A percentile compares a stretch with the other conserved stretches of the same genome.
These are phyloP conservation scores for Anguilla megastoma DNA, from an alignment of 2,797 vertebrate species.

Conservation along the genomic window DNA sequence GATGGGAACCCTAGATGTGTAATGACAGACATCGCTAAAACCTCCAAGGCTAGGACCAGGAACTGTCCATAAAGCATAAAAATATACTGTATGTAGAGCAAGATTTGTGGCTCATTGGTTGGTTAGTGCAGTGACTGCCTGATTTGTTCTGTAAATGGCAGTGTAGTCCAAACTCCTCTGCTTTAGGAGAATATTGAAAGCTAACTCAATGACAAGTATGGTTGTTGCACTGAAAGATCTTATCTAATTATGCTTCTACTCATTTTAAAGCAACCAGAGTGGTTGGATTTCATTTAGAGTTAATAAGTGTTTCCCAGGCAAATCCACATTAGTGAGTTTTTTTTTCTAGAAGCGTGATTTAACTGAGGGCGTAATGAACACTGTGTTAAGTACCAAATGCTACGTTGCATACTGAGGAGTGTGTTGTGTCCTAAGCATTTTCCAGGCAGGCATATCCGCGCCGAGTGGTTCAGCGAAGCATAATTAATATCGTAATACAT, in stretches of 20 bases:
- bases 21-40: not conserved
- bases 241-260: not conserved
- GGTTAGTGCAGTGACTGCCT: not conserved
- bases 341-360: not conserved
- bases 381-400: not conserved
- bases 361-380: not conserved
- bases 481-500: slow-evolving; percentile 60
- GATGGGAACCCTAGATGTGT: not conserved
- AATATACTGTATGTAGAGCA: not conserved
- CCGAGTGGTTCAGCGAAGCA: slow-evolving; percentile 44
- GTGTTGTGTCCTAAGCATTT: not conserved
- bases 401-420: not conserved
- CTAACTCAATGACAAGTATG: not conserved
- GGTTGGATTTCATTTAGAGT: not conserved
- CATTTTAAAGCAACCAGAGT: not conserved
- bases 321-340: not conserved
- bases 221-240: not conserved
- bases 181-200: not conserved
- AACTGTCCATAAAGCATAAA: not conserved
- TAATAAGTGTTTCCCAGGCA: not conserved
- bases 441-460: slow-evolving; percentile 11
- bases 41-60: not conserved
- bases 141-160: not conserved
- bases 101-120: not conserved
- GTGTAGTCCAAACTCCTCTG: not conserved